phyloP scores from a whole-genome alignment of 2,888 invertebrate species.

The Ligdia adustata region DNA sequence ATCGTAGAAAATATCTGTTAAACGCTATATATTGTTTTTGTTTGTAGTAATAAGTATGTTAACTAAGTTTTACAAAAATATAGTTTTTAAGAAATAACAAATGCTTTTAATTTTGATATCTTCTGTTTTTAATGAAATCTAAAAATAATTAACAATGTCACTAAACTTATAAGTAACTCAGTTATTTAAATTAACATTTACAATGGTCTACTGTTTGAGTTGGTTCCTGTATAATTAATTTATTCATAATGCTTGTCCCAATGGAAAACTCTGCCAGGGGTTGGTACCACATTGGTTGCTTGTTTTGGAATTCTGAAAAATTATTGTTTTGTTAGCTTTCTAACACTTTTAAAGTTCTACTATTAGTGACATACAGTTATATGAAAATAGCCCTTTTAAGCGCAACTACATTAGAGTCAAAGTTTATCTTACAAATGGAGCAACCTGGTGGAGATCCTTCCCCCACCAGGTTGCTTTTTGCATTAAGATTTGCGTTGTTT shows the following conservation, averaged over 20 bases:
- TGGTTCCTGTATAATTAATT: slow-evolving; percentile 9
- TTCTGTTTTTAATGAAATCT: background rate
- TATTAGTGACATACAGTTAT: no score
- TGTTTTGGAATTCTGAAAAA: slow-evolving; percentile 61
- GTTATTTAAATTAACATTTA: slow-evolving; percentile 40
- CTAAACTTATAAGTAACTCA: slow-evolving; percentile 34
- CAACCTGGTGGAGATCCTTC: no score
- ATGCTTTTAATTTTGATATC: background rate
- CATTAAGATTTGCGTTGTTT: no score
- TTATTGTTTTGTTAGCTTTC: no score
- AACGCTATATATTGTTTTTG: background rate
- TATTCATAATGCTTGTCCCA: slow-evolving; percentile 83
- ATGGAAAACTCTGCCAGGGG: slow-evolving; percentile 82
- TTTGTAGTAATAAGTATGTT: no score
- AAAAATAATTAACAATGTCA: slow-evolving; percentile 15
- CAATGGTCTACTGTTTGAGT: slow-evolving; percentile 17
- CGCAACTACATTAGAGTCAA: no score
- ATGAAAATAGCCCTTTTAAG: no score
- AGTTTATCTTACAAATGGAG: no score
- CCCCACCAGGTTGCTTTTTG: no score
- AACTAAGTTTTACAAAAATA: slow-evolving; percentile 3
- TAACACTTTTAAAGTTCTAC: no score
- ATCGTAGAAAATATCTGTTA: no score
- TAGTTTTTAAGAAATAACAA: background rate
- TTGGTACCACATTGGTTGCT: slow-evolving; percentile 67